Evolutionary conservation across 2,113 vertebrate genomes (phyloP).

Genomic region (Grantiella picta): DNA sequence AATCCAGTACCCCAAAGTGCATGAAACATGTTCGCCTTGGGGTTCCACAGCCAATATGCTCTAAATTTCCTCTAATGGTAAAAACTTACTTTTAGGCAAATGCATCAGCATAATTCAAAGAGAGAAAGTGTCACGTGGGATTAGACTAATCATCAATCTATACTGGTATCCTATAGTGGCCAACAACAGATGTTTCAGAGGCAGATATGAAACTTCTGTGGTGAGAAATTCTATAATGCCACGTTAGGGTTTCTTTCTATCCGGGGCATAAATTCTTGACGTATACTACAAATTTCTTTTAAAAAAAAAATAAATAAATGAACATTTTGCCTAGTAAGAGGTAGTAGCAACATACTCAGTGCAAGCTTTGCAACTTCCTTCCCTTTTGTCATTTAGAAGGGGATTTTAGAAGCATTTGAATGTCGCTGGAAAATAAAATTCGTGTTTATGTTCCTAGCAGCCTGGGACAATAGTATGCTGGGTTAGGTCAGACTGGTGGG

Average conservation of each 20-base stretch:
- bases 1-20: not conserved
- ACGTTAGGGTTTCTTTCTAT: not conserved
- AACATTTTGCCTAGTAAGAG: not conserved
- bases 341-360: not conserved
- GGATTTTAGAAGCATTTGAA: not conserved
- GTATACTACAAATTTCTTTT: not conserved
- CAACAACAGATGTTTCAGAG: constrained; percentile 47
- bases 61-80: not conserved
- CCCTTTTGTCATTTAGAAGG: not conserved
- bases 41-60: constrained; percentile 36
- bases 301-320: not conserved
- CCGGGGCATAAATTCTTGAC: not conserved
- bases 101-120: not conserved
- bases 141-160: constrained; percentile 45
- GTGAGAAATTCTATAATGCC: not conserved
- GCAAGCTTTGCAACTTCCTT: not conserved
- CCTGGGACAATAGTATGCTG: not conserved
- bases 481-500: not conserved
- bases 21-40: not conserved
- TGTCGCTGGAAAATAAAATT: not conserved
- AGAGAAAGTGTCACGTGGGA: not conserved
- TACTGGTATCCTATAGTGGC: not conserved
- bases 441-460: not conserved
- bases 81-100: not conserved
- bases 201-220: not conserved